phyloP scores from a whole-genome alignment of 2,797 vertebrate species.

The Telmatherina bonti region DNA sequence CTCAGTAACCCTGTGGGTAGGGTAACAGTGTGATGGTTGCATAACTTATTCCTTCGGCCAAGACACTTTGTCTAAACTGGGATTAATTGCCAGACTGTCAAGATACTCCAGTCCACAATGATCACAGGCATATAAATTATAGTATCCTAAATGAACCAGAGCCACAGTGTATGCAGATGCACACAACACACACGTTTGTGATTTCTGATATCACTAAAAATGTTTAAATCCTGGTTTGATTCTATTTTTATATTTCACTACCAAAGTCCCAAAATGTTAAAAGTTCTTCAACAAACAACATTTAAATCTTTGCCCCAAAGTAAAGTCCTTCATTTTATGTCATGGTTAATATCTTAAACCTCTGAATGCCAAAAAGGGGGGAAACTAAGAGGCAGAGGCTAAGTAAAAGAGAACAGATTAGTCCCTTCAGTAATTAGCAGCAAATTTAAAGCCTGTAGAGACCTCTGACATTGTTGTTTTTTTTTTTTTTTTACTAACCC shows the following conservation, averaged over 20 bases:
- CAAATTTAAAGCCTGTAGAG: neutral
- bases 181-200: neutral
- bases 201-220: neutral
- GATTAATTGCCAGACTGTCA: constrained; percentile 64
- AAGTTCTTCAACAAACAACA: neutral
- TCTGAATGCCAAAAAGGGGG: constrained; percentile 19
- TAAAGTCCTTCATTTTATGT: neutral
- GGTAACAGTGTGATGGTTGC: constrained; percentile 49
- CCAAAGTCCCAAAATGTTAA: neutral
- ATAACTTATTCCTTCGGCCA: constrained; percentile 58
- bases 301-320: neutral
- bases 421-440: neutral
- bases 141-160: constrained; percentile 15
- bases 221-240: neutral
- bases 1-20: constrained; percentile 37
- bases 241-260: constrained; percentile 2
- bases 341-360: neutral
- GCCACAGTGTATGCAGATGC: neutral
- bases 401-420: neutral
- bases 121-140: constrained; percentile 34
- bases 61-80: constrained; percentile 52
- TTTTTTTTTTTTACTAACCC: neutral
- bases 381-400: neutral
- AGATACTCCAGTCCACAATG: constrained; percentile 36
- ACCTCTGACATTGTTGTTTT: neutral